Evolutionary conservation across 2,797 vertebrate genomes (phyloP).

Genomic region (Chloroceryle inda): DNA sequence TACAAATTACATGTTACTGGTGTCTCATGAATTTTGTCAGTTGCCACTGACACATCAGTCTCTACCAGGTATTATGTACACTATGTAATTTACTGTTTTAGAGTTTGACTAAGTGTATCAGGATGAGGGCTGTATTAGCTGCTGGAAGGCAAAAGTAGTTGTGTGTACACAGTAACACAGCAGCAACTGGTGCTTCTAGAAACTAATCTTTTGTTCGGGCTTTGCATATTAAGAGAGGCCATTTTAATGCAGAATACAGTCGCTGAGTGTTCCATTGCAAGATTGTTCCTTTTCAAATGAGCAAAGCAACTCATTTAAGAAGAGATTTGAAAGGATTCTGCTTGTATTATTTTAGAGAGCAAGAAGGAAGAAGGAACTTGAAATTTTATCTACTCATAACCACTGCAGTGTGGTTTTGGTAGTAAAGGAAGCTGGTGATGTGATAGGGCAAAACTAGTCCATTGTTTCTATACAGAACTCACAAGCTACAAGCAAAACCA

Average conservation of each 20-base stretch:
- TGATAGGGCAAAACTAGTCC: background rate
- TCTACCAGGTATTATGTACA: background rate
- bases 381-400: background rate
- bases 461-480: background rate
- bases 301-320: background rate
- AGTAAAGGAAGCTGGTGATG: background rate
- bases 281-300: background rate
- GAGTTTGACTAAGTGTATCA: background rate
- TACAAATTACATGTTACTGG: background rate
- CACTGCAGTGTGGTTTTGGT: background rate
- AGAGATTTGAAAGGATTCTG: background rate
- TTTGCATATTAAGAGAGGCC: background rate
- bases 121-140: background rate
- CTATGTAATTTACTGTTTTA: background rate
- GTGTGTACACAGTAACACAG: background rate
- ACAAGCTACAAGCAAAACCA: background rate
- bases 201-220: background rate
- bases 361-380: background rate
- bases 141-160: background rate
- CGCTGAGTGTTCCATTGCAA: slow-evolving; percentile 27
- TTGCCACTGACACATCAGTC: background rate
- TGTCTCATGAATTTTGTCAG: background rate
- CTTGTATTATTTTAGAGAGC: too few relatives aligned
- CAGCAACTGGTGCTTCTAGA: background rate
- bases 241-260: background rate